Conservation (phyloP, 2,113 vertebrate species). For the Struthidea cinerea region DNA sequence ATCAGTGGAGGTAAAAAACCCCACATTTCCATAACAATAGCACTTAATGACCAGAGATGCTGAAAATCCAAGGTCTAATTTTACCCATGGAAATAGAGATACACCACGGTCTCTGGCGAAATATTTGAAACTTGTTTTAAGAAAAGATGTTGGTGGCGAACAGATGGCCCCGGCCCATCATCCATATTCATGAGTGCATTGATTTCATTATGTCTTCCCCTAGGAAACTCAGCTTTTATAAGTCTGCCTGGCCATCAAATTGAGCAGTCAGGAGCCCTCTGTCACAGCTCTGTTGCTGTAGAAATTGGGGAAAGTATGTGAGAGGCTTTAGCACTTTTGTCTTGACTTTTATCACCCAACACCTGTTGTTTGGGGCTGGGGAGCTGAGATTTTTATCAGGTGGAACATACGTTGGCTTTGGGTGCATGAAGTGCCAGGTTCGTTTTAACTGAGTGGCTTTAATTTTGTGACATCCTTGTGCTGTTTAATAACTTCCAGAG, state of each 20-base stretch:
- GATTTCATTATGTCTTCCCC: constrained; percentile 68
- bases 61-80: constrained; percentile 37
- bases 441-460: neutral
- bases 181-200: constrained; percentile 76
- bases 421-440: neutral
- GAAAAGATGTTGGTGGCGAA: constrained; percentile 61
- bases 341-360: constrained; percentile 47
- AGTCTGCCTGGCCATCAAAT: constrained; percentile 66
- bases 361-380: constrained; percentile 49
- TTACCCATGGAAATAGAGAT: neutral
- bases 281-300: constrained; percentile 63
- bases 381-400: neutral
- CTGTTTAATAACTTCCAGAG: neutral
- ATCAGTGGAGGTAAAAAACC: fast-evolving
- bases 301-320: constrained; percentile 56
- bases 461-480: neutral
- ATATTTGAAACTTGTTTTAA: constrained; percentile 50
- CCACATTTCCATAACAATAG: neutral
- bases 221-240: constrained; percentile 69
- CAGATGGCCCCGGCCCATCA: constrained; percentile 67
- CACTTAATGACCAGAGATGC: neutral
- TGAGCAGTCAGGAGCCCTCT: constrained; percentile 72
- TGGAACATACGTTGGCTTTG: neutral
- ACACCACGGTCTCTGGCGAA: neutral
- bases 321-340: constrained; percentile 56